phyloP scores from a whole-genome alignment of 2,797 vertebrate genomes.

The Microctenopoma stevenorrisi region DNA sequence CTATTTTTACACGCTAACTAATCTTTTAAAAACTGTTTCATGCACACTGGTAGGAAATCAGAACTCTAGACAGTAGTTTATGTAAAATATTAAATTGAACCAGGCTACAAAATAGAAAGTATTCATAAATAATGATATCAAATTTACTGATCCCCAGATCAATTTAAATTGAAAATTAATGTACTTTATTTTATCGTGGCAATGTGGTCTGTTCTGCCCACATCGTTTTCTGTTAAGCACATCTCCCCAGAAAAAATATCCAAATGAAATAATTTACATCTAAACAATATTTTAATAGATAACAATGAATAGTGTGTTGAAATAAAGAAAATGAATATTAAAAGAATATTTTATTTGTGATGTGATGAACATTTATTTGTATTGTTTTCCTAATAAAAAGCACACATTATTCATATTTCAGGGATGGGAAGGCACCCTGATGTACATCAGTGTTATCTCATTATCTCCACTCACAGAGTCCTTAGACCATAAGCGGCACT shows the following conservation, averaged over 20 bases:
- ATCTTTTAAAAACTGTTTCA: not conserved
- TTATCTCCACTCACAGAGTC: conserved; percentile 56
- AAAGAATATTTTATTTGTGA: not conserved
- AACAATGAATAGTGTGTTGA: not conserved
- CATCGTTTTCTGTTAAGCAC: not conserved
- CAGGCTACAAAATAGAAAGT: no score
- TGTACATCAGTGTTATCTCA: conserved; percentile 43
- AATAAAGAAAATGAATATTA: not conserved
- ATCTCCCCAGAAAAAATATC: not conserved
- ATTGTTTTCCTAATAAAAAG: conserved; percentile 1
- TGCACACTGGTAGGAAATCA: not conserved
- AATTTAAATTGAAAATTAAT: no score
- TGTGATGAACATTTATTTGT: not conserved
- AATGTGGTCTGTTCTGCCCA: no score
- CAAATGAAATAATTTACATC: not conserved
- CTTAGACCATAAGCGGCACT: conserved; percentile 49
- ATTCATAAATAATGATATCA: no score
- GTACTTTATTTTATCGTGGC: no score
- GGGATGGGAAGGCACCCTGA: conserved; percentile 27
- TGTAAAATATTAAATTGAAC: no score
- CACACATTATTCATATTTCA: conserved; percentile 18
- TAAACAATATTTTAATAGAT: not conserved
- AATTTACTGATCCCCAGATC: no score
- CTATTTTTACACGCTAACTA: not conserved
- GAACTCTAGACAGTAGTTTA: no score